phyloP scores from a whole-genome alignment of 2,888 invertebrate genomes.

The Alloscopus bannaensis region DNA sequence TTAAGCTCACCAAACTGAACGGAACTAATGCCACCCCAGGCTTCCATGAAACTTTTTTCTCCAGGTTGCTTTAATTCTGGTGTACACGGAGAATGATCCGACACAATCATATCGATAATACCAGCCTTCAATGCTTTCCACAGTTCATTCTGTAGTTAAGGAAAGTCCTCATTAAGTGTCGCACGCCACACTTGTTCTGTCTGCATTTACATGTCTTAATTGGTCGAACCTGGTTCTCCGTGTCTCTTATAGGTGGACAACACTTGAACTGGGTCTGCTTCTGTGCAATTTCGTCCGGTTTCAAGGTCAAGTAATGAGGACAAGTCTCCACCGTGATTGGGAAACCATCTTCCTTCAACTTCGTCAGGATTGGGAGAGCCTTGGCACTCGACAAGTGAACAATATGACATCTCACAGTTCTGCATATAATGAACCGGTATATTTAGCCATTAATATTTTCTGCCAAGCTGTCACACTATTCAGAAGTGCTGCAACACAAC shows the following conservation, averaged over 20 bases:
- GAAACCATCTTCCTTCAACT: slow-evolving; percentile 78
- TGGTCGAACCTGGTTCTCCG: slow-evolving; percentile 78
- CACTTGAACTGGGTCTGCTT: slow-evolving; percentile 84
- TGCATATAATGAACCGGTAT: slow-evolving; percentile 51
- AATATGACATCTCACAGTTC: slow-evolving; percentile 80
- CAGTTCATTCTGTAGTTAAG: slow-evolving; percentile 78
- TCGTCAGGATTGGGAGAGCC: slow-evolving; percentile 79
- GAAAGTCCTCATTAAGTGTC: no score
- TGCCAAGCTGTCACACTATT: no score
- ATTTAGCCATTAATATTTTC: no score
- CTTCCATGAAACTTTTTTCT: slow-evolving; percentile 80
- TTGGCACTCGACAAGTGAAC: slow-evolving; percentile 83
- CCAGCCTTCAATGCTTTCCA: slow-evolving; percentile 81
- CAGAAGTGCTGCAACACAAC: no score
- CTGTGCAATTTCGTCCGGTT: slow-evolving; percentile 81
- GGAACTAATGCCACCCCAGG: slow-evolving; percentile 86
- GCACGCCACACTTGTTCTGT: no score
- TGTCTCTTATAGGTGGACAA: slow-evolving; percentile 82
- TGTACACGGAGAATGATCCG: slow-evolving; percentile 84
- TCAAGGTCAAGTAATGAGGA: slow-evolving; percentile 83
- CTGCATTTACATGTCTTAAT: not conserved
- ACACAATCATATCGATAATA: slow-evolving; percentile 81
- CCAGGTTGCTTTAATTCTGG: slow-evolving; percentile 79
- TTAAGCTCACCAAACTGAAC: slow-evolving; percentile 81
- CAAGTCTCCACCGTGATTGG: slow-evolving; percentile 84